phyloP scores from a whole-genome alignment of 2,113 vertebrate species.

The Oxyruncus cristatus region DNA sequence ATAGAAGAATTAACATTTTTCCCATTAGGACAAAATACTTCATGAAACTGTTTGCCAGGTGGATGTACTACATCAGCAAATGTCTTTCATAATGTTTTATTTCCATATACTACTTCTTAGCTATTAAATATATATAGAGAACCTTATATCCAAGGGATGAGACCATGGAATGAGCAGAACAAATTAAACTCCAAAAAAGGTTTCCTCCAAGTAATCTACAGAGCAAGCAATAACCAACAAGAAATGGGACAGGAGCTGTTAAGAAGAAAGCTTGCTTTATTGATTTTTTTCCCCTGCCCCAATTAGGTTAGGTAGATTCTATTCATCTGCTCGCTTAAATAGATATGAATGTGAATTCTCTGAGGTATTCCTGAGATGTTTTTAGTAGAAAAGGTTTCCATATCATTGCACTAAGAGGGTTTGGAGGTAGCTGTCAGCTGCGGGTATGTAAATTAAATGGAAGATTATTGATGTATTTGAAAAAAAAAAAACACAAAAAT shows the following conservation, averaged over 20 bases:
- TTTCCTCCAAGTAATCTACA: constrained; percentile 11
- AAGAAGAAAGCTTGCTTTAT: constrained; percentile 54
- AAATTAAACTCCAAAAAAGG: constrained; percentile 45
- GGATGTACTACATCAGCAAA: not conserved
- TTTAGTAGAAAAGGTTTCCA: constrained; percentile 58
- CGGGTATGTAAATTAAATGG: constrained; percentile 56
- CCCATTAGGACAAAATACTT: not conserved
- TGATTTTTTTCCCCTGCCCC: constrained; percentile 54
- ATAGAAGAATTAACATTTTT: not conserved
- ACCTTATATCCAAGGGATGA: not conserved
- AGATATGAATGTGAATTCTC: constrained; percentile 66
- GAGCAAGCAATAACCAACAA: constrained; percentile 33
- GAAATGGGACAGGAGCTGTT: not conserved
- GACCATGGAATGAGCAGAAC: constrained; percentile 26
- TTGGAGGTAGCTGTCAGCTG: constrained; percentile 52
- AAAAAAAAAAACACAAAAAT: not conserved
- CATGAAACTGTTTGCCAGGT: not conserved
- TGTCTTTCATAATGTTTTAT: not conserved
- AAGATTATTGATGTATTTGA: constrained; percentile 47
- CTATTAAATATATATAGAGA: not conserved
- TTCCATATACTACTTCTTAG: not conserved
- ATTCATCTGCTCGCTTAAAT: constrained; percentile 53
- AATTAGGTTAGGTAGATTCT: constrained; percentile 63
- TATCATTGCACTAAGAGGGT: constrained; percentile 63
- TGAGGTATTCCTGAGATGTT: constrained; percentile 63